These are phyloP conservation scores for Nyctalus aviator DNA, from an alignment of 2,797 vertebrate species.

Conservation along the genomic window DNA sequence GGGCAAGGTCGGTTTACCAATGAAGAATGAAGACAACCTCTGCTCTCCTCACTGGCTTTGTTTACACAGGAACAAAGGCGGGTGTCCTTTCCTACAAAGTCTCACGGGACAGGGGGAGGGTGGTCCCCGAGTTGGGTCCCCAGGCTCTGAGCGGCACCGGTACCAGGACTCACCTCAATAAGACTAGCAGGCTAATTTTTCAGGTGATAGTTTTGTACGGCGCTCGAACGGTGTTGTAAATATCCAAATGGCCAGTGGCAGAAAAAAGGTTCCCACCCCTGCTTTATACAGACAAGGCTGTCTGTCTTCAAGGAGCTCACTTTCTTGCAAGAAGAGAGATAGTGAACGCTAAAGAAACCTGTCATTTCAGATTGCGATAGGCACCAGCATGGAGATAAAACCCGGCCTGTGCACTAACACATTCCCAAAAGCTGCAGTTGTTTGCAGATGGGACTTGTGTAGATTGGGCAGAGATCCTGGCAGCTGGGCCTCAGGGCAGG, in stretches of 20 bases:
- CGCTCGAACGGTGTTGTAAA: no score
- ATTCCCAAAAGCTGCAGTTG: background rate
- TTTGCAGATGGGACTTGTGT: background rate
- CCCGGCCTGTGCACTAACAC: background rate
- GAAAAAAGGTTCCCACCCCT: no score
- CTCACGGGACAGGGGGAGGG: accelerated
- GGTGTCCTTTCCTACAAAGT: background rate
- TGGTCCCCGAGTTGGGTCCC: accelerated
- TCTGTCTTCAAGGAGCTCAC: background rate
- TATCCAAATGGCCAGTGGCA: no score
- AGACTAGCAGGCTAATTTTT: constrained; percentile 72
- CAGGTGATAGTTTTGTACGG: no score
- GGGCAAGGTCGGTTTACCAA: background rate
- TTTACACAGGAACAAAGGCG: background rate
- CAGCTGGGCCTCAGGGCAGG: background rate
- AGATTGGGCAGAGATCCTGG: background rate
- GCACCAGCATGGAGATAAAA: background rate
- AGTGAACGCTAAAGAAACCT: background rate
- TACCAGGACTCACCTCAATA: constrained; percentile 85
- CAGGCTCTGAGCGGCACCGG: background rate
- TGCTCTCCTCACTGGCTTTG: background rate
- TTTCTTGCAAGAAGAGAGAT: background rate
- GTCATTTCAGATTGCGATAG: background rate
- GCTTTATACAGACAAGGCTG: background rate
- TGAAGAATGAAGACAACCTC: background rate